A percentile compares a stretch with the other conserved stretches of the same genome.
These are phyloP conservation scores for Pachypeltis micranthus DNA, from an alignment of 1,140 invertebrate genomes.

Conservation along the genomic window DNA sequence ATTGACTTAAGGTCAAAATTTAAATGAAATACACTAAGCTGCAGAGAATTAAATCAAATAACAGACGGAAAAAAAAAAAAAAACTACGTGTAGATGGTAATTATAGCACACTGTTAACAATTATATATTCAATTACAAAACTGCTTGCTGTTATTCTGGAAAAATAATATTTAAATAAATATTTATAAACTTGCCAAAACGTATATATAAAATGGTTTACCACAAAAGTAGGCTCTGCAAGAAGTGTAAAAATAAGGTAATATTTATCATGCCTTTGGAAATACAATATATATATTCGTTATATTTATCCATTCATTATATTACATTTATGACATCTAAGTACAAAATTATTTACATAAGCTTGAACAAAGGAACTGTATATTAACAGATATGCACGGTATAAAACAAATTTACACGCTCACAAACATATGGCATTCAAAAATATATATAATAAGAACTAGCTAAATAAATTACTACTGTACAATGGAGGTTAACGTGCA, in stretches of 20 bases:
- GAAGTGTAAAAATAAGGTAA: constrained; percentile 8
- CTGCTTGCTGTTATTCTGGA: constrained; percentile 4
- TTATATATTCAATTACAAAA: background rate
- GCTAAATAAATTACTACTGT: constrained; percentile 8
- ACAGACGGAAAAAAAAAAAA: too few relatives aligned
- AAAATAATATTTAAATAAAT: constrained; percentile 10
- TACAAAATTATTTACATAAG: constrained; percentile 8
- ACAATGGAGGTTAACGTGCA: constrained; percentile 1
- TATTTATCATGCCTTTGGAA: constrained; percentile 6
- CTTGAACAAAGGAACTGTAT: constrained; percentile 8
- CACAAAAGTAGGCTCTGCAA: constrained; percentile 3
- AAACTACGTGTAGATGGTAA: background rate
- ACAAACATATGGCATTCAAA: background rate
- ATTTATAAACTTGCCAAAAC: constrained; percentile 4
- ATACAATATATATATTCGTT: constrained; percentile 1
- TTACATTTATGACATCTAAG: background rate
- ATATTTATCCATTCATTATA: background rate
- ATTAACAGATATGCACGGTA: constrained; percentile 7
- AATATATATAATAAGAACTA: background rate
- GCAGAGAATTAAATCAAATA: too few relatives aligned
- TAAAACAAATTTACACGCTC: constrained; percentile 1
- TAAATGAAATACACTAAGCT: too few relatives aligned
- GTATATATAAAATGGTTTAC: constrained; percentile 4
- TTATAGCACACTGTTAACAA: background rate
- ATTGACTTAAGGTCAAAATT: too few relatives aligned